A percentile compares a stretch with the other conserved stretches of the same genome.
Evolutionary conservation across 2,797 vertebrate genomes (phyloP).

Genomic region (Cuniculus paca): DNA sequence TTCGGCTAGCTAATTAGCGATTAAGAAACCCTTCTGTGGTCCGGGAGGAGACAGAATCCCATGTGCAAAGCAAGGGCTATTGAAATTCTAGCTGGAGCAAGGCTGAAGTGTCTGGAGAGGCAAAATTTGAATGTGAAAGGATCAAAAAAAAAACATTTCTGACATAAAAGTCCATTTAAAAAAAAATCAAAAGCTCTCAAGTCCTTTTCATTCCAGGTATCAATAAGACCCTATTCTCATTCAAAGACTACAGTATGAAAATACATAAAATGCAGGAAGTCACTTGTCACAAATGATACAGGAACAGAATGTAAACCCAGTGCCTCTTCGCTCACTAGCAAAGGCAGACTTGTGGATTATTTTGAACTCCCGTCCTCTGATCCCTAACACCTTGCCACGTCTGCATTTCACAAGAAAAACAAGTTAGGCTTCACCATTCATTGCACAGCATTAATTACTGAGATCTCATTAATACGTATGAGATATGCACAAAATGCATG

Average conservation of each 20-base stretch:
- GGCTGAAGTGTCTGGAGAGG: constrained; percentile 77
- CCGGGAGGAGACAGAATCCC: constrained; percentile 60
- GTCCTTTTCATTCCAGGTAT: constrained; percentile 85
- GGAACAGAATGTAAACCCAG: constrained; percentile 46
- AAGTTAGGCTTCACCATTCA: background rate
- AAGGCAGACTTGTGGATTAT: background rate
- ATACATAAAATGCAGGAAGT: constrained; percentile 76
- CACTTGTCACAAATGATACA: constrained; percentile 55
- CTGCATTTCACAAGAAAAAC: constrained; percentile 22
- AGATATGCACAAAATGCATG: background rate
- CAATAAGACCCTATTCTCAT: constrained; percentile 83
- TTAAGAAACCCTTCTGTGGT: constrained; percentile 71
- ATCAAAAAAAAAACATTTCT: constrained; percentile 78
- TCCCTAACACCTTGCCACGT: background rate
- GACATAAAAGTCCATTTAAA: constrained; percentile 81
- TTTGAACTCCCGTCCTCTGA: background rate
- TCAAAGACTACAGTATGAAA: constrained; percentile 54
- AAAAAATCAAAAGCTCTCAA: constrained; percentile 73
- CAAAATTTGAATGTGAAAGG: constrained; percentile 81
- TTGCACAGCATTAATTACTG: background rate
- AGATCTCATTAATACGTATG: background rate
- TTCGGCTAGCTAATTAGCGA: constrained; percentile 79
- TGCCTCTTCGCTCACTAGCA: background rate
- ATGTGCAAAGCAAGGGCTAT: constrained; percentile 72
- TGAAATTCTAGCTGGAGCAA: constrained; percentile 74